Percentiles rank a stretch among this genome's conserved stretches.
Conservation (phyloP, 2,113 vertebrate genomes). For the Phaethon lepturus region DNA sequence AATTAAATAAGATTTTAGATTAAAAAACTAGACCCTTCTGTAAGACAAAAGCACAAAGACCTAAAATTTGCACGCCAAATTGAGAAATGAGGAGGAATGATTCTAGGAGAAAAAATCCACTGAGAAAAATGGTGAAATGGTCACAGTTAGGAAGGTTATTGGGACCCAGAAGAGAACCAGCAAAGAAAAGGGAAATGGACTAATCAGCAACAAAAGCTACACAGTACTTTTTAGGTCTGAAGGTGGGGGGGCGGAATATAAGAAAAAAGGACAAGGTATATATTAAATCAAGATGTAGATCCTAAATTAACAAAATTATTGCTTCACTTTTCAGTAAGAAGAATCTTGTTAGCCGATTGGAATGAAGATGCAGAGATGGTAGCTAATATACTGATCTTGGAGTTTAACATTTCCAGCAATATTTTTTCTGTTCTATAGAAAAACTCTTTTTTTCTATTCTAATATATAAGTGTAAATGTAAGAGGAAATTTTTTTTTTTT, state of each 20-base stretch:
- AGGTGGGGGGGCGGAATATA: background rate
- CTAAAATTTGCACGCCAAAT: background rate
- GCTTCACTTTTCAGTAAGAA: background rate
- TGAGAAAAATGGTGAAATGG: background rate
- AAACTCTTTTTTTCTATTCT: background rate
- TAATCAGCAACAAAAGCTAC: background rate
- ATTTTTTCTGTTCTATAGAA: background rate
- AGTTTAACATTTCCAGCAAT: background rate
- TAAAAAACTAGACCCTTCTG: background rate
- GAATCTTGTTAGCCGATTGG: background rate
- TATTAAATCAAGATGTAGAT: background rate
- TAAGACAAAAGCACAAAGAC: background rate
- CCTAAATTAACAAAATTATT: background rate
- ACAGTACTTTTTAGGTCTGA: background rate
- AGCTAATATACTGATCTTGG: background rate
- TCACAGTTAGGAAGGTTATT: background rate
- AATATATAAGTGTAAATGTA: rapidly evolving
- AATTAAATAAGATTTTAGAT: background rate
- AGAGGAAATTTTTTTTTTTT: background rate
- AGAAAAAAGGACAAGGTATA: background rate
- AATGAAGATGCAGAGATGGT: background rate
- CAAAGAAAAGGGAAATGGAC: background rate
- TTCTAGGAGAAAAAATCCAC: background rate
- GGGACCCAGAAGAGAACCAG: background rate
- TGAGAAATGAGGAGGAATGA: background rate